Conservation (phyloP, 2,113 vertebrate genomes). For the Bos javanicus region DNA sequence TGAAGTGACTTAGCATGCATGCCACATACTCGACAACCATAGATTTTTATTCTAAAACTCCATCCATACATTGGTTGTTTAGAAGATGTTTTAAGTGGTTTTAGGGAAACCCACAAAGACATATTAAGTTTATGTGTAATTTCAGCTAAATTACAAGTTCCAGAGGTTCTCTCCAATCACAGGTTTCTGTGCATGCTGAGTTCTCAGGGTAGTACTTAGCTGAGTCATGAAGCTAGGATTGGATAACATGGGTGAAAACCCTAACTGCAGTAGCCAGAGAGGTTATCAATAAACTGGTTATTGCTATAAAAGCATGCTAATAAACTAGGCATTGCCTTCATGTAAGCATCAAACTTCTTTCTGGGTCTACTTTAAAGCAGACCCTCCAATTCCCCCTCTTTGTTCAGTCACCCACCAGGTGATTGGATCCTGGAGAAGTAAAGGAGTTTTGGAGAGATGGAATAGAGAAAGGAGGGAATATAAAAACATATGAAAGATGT, state of each 20-base stretch:
- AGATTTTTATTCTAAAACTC: neutral
- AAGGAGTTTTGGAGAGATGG: neutral
- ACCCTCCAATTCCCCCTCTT: neutral
- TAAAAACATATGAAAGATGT: neutral
- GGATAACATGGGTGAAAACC: neutral
- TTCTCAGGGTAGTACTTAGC: neutral
- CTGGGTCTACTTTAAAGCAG: neutral
- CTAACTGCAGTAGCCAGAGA: neutral
- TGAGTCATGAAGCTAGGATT: neutral
- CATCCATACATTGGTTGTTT: neutral
- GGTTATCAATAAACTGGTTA: neutral
- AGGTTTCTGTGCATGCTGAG: neutral
- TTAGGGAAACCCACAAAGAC: neutral
- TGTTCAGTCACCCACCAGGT: neutral
- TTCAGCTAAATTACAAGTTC: neutral
- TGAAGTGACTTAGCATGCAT: neutral
- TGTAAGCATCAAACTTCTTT: neutral
- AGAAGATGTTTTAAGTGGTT: neutral
- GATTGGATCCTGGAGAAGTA: neutral
- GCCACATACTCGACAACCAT: neutral
- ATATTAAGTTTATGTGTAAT: neutral
- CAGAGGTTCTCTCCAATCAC: neutral
- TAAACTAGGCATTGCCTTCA: neutral
- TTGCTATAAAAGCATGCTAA: neutral
- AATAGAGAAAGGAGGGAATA: too few species aligned